Conservation (phyloP, 2,797 vertebrate genomes). For the Mormyrus hasselquistii region DNA sequence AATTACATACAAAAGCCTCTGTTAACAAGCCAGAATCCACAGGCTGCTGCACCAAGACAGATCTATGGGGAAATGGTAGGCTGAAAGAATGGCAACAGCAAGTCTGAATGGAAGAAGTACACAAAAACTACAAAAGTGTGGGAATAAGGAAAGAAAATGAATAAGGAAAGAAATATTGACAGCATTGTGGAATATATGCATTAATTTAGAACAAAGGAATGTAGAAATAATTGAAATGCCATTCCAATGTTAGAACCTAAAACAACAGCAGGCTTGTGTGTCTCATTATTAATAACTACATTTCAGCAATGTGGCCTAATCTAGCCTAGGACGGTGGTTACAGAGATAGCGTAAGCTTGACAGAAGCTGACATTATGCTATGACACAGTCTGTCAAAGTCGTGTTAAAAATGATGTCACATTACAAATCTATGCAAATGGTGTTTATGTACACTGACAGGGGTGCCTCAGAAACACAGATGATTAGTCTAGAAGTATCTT, state of each 20-base stretch:
- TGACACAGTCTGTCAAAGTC: background rate
- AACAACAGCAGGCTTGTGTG: background rate
- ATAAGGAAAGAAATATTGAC: background rate
- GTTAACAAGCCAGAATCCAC: slow-evolving; percentile 32
- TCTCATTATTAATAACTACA: background rate
- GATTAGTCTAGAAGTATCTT: background rate
- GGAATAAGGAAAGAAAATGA: background rate
- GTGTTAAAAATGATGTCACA: background rate
- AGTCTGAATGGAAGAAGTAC: background rate
- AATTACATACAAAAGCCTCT: slow-evolving; percentile 27
- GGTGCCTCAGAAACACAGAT: background rate
- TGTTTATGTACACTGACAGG: background rate
- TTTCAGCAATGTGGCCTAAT: background rate
- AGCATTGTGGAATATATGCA: background rate
- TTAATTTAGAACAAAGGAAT: background rate
- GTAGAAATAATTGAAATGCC: background rate
- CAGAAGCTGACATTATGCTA: background rate
- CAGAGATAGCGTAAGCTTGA: background rate
- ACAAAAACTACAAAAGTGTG: background rate
- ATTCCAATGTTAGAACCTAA: background rate
- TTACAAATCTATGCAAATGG: background rate
- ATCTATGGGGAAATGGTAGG: slow-evolving; percentile 26
- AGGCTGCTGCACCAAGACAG: background rate
- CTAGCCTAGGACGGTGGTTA: background rate
- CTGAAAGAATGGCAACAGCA: slow-evolving; percentile 29